These are phyloP conservation scores for Spheniscus mendiculus DNA, from an alignment of 2,113 vertebrate genomes.

Conservation along the genomic window DNA sequence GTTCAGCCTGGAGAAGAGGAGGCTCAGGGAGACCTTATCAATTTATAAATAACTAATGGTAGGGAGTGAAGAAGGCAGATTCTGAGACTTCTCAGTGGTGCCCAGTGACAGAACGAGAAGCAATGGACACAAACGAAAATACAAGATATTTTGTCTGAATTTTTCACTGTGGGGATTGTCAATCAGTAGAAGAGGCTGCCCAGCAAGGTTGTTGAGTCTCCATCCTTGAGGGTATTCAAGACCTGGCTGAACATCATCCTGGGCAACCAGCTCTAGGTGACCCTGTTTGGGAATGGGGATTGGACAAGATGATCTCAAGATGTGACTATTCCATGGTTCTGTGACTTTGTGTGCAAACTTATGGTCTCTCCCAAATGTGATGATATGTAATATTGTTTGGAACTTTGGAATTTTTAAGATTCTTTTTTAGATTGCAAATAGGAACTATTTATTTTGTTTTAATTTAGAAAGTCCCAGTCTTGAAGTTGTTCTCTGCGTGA, in stretches of 20 bases:
- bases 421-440: background rate
- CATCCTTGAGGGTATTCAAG: background rate
- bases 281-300: background rate
- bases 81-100: background rate
- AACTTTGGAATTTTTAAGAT: background rate
- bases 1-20: background rate
- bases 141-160: background rate
- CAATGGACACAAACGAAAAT: background rate
- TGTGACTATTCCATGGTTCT: background rate
- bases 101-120: background rate
- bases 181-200: background rate
- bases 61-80: background rate
- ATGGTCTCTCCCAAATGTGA: background rate
- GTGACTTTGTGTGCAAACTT: background rate
- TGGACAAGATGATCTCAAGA: background rate
- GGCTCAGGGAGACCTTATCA: background rate
- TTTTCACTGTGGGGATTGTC: background rate
- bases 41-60: background rate
- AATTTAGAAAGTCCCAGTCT: background rate
- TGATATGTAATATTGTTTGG: background rate
- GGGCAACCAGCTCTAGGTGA: background rate
- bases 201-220: background rate
- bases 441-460: background rate
- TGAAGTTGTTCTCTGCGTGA: background rate
- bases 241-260: background rate